Evolutionary conservation across 53 echinoderm and acorn worm genomes (phyloP).

Genomic region (Mesocentrotus franciscanus): DNA sequence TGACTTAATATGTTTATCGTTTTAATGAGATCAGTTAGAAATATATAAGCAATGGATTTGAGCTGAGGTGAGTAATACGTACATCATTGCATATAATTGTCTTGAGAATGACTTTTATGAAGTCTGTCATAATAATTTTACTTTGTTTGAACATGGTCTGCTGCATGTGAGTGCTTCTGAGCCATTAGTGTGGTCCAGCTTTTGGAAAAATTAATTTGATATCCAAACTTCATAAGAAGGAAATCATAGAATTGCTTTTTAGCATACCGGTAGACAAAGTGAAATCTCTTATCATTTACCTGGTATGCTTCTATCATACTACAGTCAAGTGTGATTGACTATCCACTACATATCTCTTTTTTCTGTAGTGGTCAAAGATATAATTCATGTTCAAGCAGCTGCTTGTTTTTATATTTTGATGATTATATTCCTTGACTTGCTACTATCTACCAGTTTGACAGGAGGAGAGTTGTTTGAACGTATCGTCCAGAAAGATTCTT

Average conservation of each 20-base stretch:
- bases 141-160: not conserved
- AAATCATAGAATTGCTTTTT: not conserved
- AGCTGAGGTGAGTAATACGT: not conserved
- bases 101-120: not conserved
- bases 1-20: too few relatives aligned
- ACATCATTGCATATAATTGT: not conserved
- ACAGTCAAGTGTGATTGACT: too few relatives aligned
- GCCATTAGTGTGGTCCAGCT: not conserved
- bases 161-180: not conserved
- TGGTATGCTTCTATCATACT: too few relatives aligned
- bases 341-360: not conserved
- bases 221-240: not conserved
- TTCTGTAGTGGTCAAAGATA: too few relatives aligned
- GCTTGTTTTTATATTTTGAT: not conserved
- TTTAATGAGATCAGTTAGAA: too few relatives aligned
- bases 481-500: constrained; percentile 88
- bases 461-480: constrained; percentile 98
- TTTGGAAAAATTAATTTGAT: not conserved
- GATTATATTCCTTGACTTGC: constrained; percentile 1
- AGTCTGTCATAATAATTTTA: not conserved
- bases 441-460: constrained; percentile 75
- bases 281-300: too few relatives aligned
- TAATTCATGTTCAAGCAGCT: not conserved
- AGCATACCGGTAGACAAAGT: not conserved
- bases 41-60: not conserved